Evolutionary conservation across 1,140 invertebrate species (phyloP), one percentile per base, ranked within the genome.

Genomic region (Dreissena rostriformis): DNA sequence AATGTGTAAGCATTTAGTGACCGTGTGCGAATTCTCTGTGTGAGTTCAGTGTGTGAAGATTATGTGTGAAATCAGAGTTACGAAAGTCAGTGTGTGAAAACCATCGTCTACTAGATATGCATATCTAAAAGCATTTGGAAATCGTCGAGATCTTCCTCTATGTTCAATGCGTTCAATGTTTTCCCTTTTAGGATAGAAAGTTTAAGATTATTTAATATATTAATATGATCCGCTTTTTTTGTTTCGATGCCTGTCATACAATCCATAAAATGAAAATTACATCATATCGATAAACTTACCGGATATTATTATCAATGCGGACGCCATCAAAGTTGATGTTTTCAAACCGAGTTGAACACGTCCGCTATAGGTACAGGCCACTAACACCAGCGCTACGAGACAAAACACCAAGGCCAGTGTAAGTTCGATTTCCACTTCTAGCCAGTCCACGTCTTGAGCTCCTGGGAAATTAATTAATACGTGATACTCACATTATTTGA

Each of bases 361-460:
- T 57, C 53, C 19, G 19, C 53, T 14, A 12, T 14, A 57, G 29
- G 14, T 49, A 39, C 8, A 29, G 70, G 22, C 70, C 14, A 39
- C 70, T 12, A 72, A n/a, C 12, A 72, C 8, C 7, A 72, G 14
- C 7, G 24, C 70, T 17, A 24, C 70, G 12, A 39, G 15, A 39
- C 70, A 72, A 39, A 72, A 39, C 7, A 39, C 8, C 70, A 72
- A 22, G 7, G 70, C 22, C 70, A 72, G 29, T 15, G 70, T 72
- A 17, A 72, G 22, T 39, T 72, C 70, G 70, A 72, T 39, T 39
- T 72, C 22, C 7, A 49, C 70, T 39, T 72, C 70, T 12, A 72
- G 15, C 70, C 70, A 72, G 70, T 72, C 29, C 15, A 72, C 15
- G 12, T 11, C 15, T 14, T 29, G 70, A 15, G 49, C 15, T 11